A percentile compares a stretch with the other conserved stretches of the same genome.
phyloP scores from a whole-genome alignment of 2,888 invertebrate genomes.

The Sycophila texana region DNA sequence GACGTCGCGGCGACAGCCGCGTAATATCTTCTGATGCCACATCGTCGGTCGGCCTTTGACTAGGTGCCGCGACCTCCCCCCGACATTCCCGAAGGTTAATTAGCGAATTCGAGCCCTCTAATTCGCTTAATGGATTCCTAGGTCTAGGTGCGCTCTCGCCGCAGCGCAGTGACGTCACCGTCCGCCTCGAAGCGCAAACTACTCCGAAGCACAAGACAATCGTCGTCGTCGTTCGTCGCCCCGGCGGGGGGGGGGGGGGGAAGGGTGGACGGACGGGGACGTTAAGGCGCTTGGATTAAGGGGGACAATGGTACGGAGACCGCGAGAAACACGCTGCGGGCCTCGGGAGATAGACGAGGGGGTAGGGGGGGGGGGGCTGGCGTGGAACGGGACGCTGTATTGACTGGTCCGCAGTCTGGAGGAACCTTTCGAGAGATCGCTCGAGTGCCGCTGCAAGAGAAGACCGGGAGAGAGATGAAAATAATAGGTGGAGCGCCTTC shows the following conservation, averaged over 20 bases:
- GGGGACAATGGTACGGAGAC: conserved; percentile 50
- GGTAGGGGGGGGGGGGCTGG: too few relatives aligned
- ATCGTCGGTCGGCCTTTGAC: too few relatives aligned
- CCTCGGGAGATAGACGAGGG: conserved; percentile 24
- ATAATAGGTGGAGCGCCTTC: conserved; percentile 7
- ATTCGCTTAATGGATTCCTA: conserved; percentile 52
- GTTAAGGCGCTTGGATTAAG: conserved; percentile 51
- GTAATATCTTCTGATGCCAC: too few relatives aligned
- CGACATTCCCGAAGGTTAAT: conserved; percentile 53
- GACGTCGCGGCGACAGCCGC: too few relatives aligned
- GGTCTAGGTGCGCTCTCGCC: not conserved
- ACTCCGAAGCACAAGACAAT: conserved; percentile 45
- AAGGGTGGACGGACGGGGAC: not conserved
- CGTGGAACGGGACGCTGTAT: conserved; percentile 14
- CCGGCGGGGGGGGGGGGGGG: too few relatives aligned
- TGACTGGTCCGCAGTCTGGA: conserved; percentile 24
- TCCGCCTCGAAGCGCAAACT: conserved; percentile 37
- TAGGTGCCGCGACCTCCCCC: not conserved
- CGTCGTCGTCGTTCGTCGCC: conserved; percentile 27
- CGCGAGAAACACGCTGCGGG: conserved; percentile 31
- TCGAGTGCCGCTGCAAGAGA: not conserved
- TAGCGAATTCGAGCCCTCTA: conserved; percentile 55
- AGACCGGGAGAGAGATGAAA: conserved; percentile 14
- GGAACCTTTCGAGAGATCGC: conserved; percentile 10
- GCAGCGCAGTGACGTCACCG: conserved; percentile 7